Evolutionary conservation across 2,888 invertebrate species (phyloP).

Genomic region (Amphipoea oculea): DNA sequence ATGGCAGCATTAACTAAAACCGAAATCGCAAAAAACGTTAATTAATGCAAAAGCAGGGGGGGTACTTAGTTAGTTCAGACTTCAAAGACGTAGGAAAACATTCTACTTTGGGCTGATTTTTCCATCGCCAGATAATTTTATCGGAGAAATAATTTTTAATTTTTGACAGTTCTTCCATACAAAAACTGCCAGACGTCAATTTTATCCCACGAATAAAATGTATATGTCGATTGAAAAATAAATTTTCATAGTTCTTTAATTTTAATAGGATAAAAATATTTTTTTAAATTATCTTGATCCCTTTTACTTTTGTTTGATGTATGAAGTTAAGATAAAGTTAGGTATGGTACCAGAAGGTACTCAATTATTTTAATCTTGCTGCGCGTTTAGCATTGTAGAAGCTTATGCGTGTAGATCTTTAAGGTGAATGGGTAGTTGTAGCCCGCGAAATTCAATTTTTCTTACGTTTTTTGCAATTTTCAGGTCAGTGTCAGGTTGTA

Average conservation of each 20-base stretch:
- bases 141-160: too few species aligned
- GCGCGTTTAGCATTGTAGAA: conserved; percentile 18
- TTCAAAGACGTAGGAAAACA: not conserved
- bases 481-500: too few species aligned
- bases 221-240: too few species aligned
- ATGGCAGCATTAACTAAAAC: not conserved
- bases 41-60: not conserved
- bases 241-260: not conserved
- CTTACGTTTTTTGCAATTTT: too few species aligned
- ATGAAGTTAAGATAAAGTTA: not conserved
- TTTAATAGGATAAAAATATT: not conserved
- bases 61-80: not conserved
- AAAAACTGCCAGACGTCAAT: too few species aligned
- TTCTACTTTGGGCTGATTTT: too few species aligned
- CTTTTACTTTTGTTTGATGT: not conserved
- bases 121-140: too few species aligned
- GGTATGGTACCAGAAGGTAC: not conserved
- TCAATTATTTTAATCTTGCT: conserved; percentile 3
- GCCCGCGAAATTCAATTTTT: too few species aligned
- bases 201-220: too few species aligned
- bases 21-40: not conserved
- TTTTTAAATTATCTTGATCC: not conserved
- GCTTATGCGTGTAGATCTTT: not conserved
- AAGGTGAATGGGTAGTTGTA: too few species aligned
- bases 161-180: too few species aligned